Conservation (phyloP, 1,140 invertebrate species). For the Microplitis demolitor region DNA sequence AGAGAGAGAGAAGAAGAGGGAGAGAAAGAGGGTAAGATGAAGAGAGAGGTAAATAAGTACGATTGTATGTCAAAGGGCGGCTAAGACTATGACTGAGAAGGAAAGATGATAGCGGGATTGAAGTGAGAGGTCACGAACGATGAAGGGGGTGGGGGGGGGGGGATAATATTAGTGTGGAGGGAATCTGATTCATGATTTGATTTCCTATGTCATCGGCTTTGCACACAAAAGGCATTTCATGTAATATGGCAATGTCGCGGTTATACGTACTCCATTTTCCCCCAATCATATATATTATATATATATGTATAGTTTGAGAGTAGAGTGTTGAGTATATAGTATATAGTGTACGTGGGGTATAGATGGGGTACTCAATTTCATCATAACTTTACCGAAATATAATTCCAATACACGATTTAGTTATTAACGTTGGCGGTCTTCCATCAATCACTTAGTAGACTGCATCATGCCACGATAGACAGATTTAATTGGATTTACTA, state of each 20-base stretch:
- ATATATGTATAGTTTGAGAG: no score
- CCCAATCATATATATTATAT: no score
- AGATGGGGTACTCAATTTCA: no score
- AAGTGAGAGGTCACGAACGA: not conserved
- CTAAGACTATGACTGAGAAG: no score
- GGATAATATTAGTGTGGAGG: not conserved
- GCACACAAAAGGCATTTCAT: not conserved
- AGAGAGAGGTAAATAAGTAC: not conserved
- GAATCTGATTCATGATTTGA: constrained; percentile 1
- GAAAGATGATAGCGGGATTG: not conserved
- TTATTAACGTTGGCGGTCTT: constrained; percentile 5
- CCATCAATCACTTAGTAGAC: constrained; percentile 21
- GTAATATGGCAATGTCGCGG: not conserved
- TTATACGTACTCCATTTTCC: not conserved
- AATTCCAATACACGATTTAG: no score
- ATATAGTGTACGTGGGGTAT: no score
- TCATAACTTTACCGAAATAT: no score
- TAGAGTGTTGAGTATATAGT: no score
- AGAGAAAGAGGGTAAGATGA: not conserved
- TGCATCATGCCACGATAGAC: not conserved
- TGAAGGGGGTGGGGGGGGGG: not conserved
- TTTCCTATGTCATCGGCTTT: constrained; percentile 2
- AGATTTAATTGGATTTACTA: not conserved
- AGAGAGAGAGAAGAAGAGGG: not conserved
- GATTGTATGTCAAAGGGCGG: no score